These are phyloP conservation scores for Echinometra lucunter DNA, from an alignment of 53 echinoderm and acorn worm genomes.

Conservation along the genomic window DNA sequence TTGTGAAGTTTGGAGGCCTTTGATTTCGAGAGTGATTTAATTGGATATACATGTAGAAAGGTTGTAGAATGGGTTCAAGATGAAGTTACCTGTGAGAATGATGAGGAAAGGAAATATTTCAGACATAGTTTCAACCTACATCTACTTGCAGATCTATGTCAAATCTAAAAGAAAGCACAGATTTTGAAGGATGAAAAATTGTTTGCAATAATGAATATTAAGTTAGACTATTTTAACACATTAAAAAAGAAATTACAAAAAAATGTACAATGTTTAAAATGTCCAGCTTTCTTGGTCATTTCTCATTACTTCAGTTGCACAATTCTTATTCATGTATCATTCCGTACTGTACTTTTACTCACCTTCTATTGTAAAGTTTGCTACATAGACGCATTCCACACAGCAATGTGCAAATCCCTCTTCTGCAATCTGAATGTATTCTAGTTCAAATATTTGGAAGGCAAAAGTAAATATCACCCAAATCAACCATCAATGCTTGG, in stretches of 20 bases:
- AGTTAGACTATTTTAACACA: background rate
- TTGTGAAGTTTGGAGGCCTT: background rate
- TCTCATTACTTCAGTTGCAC: background rate
- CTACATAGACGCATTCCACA: constrained; percentile 13
- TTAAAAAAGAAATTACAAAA: too few relatives aligned
- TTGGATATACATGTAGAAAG: too few relatives aligned
- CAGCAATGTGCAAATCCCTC: constrained; percentile 42
- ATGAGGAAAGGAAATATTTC: background rate
- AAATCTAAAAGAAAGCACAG: background rate
- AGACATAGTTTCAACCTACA: too few relatives aligned
- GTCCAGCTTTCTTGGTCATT: background rate
- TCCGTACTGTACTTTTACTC: background rate
- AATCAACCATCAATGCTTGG: constrained; percentile 30
- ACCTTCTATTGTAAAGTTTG: background rate
- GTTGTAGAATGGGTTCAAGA: too few relatives aligned
- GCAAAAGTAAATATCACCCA: constrained; percentile 38
- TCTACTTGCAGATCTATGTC: too few relatives aligned
- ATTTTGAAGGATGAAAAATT: background rate
- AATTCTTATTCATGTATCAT: background rate
- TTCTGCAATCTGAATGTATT: constrained; percentile 23
- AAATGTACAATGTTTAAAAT: background rate
- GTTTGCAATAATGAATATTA: background rate
- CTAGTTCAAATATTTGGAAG: constrained; percentile 43
- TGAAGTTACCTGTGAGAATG: too few relatives aligned
- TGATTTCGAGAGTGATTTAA: background rate